phyloP scores from a whole-genome alignment of 2,888 invertebrate species.

The Apoda limacodes region DNA sequence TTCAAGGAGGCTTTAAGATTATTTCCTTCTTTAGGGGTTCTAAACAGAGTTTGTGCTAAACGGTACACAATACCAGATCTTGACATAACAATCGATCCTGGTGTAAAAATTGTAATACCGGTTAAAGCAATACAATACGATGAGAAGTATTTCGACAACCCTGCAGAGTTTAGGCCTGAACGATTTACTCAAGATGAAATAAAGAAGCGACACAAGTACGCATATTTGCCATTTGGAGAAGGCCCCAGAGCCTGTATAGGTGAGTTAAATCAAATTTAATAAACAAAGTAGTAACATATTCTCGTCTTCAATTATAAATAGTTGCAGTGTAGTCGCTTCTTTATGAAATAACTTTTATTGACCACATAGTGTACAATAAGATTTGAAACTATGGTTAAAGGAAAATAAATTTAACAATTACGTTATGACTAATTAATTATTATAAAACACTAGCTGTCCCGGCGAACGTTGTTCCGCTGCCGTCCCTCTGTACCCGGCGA shows the following conservation, averaged over 20 bases:
- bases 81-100: conserved; percentile 36
- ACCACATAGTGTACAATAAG: too few species aligned
- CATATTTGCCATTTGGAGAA: conserved; percentile 41
- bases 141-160: conserved; percentile 37
- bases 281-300: too few species aligned
- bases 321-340: too few species aligned
- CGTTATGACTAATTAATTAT: too few species aligned
- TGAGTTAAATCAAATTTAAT: conserved; percentile 20
- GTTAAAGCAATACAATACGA: conserved; percentile 42
- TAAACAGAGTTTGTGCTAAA: conserved; percentile 34
- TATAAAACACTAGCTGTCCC: too few species aligned
- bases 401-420: too few species aligned
- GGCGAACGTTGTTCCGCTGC: too few species aligned
- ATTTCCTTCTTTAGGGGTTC: conserved; percentile 34
- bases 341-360: too few species aligned
- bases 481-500: too few species aligned
- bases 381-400: too few species aligned
- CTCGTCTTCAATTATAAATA: too few species aligned
- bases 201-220: conserved; percentile 23
- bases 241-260: conserved; percentile 45
- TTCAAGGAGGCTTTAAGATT: conserved; percentile 41
- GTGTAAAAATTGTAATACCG: conserved; percentile 39
- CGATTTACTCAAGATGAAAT: conserved; percentile 27
- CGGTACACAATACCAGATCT: conserved; percentile 27
- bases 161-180: conserved; percentile 33